Percentiles rank a stretch among this genome's conserved stretches.
These are phyloP conservation scores for Fabriciana adippe DNA, from an alignment of 2,888 invertebrate species.

Conservation along the genomic window DNA sequence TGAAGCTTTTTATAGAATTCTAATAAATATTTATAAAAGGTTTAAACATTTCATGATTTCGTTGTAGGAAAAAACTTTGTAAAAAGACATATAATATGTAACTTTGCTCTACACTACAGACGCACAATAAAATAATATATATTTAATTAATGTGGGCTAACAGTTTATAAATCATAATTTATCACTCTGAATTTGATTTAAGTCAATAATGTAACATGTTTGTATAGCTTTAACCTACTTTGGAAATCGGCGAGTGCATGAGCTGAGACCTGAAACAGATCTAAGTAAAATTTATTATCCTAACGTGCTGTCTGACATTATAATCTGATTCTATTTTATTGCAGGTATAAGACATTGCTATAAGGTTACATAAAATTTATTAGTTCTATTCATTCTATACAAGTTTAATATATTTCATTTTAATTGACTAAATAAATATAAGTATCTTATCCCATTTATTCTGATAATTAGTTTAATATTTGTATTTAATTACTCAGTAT, in stretches of 20 bases:
- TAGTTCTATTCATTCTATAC: conserved; percentile 6
- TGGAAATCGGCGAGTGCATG: conserved; percentile 39
- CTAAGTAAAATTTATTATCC: conserved; percentile 41
- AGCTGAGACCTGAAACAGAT: conserved; percentile 36
- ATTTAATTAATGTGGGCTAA: conserved; percentile 22
- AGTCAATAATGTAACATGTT: conserved; percentile 36
- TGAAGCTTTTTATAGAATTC: too few relatives aligned
- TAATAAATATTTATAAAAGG: conserved; percentile 14
- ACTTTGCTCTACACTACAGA: background rate
- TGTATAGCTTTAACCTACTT: conserved; percentile 49
- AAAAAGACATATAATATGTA: background rate
- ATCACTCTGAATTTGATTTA: conserved; percentile 20
- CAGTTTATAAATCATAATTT: conserved; percentile 26
- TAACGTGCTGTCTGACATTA: conserved; percentile 34
- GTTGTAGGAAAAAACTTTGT: background rate
- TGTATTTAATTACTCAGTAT: too few relatives aligned
- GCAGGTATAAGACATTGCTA: conserved; percentile 9
- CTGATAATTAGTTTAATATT: too few relatives aligned
- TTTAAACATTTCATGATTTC: background rate
- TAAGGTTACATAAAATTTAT: conserved; percentile 31
- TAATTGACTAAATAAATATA: conserved; percentile 9
- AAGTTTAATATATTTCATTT: conserved; percentile 18
- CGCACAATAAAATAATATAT: conserved; percentile 22
- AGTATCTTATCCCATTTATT: too few relatives aligned
- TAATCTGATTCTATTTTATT: conserved; percentile 33